Conservation (phyloP, 2,113 vertebrate genomes). For the Trochalopteron elliotii region DNA sequence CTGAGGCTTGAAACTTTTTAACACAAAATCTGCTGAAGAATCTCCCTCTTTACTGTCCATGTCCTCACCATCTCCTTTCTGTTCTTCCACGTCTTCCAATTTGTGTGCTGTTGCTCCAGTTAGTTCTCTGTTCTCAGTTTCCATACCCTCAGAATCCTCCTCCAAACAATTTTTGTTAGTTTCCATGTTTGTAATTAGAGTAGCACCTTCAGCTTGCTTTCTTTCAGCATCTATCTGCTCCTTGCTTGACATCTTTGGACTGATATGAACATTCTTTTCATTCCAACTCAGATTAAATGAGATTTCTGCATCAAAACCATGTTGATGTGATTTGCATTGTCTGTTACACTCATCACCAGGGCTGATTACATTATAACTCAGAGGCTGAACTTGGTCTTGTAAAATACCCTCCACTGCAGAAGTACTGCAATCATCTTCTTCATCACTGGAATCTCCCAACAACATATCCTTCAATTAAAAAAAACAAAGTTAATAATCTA, state of each 20-base stretch:
- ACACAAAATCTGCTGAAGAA: neutral
- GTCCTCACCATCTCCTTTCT: neutral
- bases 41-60: neutral
- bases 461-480: constrained; percentile 63
- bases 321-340: neutral
- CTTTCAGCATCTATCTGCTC: neutral
- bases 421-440: constrained; percentile 30
- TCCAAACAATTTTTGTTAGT: neutral
- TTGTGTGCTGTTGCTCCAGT: neutral
- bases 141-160: neutral
- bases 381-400: neutral
- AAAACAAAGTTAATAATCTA: neutral
- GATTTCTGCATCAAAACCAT: neutral
- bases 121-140: neutral
- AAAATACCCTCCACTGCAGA: neutral
- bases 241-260: neutral
- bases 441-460: constrained; percentile 73
- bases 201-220: neutral
- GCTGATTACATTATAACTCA: neutral
- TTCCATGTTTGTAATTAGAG: neutral
- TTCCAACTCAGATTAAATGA: neutral
- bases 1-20: neutral
- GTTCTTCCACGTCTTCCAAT: neutral
- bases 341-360: neutral
- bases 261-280: neutral